Evolutionary conservation across 1,140 invertebrate species (phyloP), one percentile per base, ranked within the genome.

Genomic region (Orussus abietinus): DNA sequence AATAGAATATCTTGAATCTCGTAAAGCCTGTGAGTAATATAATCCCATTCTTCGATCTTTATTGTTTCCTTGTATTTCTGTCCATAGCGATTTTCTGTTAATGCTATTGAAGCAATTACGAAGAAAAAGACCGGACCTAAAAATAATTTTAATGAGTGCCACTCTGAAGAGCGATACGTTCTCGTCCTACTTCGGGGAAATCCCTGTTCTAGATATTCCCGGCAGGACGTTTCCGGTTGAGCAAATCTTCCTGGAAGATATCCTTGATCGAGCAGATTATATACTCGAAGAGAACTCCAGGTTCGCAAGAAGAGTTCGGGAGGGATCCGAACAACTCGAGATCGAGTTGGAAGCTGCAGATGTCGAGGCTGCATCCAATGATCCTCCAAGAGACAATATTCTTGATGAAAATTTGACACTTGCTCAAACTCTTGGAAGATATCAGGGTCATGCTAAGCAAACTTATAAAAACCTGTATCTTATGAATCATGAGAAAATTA

Each of bases 111-210:
- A 82, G 65, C 79, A 87, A 49, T 70, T 92, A 19, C 59, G 91
- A 26, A 66, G 64, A 12, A 67, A 80, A 11, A 75, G 88, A 30
- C 77, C 77, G 34, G 83, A 91, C 60, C 62, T 95, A 5, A 90
- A 85, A 61, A 75, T 93, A 3, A 82, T 93, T 43, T 64, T 92
- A 1, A 93, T 92, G 89, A 92, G 88, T 63, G 90, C 90, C 1
- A 92, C 90, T 0, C 57, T 92, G 40, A 90, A 92, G 67, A 81
- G 86, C 5, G 72, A 84, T 11, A 65, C 86, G 36, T 91, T 92
- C 55, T 87, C 86, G 0, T 59, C 81, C 32, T 92, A 92, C 64
- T 93, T 92, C 65, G 77, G 75, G 5, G 70, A 76, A 21, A 77
- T 81, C 20, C 85, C 86, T 6, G 67, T 86, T 19, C 59, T 89